phyloP scores from a whole-genome alignment of 2,888 invertebrate species.

The Encarsia formosa region DNA sequence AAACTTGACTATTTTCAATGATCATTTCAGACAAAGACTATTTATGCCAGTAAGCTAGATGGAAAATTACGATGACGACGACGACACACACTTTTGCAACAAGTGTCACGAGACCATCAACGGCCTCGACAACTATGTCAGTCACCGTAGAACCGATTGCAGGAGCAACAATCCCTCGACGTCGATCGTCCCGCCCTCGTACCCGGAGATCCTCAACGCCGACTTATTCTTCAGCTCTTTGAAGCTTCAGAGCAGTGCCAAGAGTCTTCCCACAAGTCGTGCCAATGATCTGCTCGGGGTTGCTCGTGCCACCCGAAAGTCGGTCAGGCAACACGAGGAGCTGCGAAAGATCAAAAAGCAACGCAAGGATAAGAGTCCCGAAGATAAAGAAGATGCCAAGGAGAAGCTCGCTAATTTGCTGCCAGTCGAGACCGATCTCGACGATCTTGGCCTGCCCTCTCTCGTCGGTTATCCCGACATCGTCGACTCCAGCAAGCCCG shows the following conservation, averaged over 20 bases:
- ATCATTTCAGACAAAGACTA: too few relatives aligned
- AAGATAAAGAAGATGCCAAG: conserved; percentile 34
- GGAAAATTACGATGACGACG: conserved; percentile 56
- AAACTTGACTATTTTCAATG: too few relatives aligned
- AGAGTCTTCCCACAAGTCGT: conserved; percentile 47
- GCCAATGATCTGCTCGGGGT: conserved; percentile 25
- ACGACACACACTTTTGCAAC: conserved; percentile 83
- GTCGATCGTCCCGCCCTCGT: conserved; percentile 48
- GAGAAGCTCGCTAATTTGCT: conserved; percentile 40
- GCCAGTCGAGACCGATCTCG: conserved; percentile 45
- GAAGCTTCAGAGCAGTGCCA: conserved; percentile 67
- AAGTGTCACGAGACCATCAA: conserved; percentile 78
- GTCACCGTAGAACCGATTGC: conserved; percentile 74
- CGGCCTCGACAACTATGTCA: conserved; percentile 82
- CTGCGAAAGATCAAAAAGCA: neutral
- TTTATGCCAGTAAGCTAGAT: conserved; percentile 23
- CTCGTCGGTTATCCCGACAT: conserved; percentile 48
- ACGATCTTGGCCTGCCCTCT: conserved; percentile 45
- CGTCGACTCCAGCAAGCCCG: conserved; percentile 24
- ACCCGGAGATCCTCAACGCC: conserved; percentile 60
- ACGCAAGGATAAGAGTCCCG: conserved; percentile 27
- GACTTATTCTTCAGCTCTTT: conserved; percentile 84
- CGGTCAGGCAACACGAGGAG: neutral
- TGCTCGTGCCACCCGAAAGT: conserved; percentile 15
- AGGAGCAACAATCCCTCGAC: conserved; percentile 40